These are phyloP conservation scores for Pseudomyrmex dendroicus DNA, from an alignment of 1,140 invertebrate genomes.

Conservation along the genomic window DNA sequence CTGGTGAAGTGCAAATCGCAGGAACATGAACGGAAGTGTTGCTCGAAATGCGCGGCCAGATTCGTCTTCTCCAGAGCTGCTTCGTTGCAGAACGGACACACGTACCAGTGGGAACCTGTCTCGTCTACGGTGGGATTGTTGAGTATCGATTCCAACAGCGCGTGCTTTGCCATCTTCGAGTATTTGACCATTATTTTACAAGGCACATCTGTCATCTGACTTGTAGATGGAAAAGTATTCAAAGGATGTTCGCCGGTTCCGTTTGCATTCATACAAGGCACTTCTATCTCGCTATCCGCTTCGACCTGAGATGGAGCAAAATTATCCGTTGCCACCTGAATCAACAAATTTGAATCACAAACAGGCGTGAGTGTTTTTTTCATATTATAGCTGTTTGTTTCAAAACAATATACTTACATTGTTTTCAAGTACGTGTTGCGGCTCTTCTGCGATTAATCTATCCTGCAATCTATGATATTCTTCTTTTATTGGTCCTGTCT, in stretches of 20 bases:
- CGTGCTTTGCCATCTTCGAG: conserved; percentile 77
- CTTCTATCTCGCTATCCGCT: conserved; percentile 63
- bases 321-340: conserved; percentile 64
- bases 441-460: conserved; percentile 70
- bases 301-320: conserved; percentile 64
- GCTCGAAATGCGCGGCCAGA: conserved; percentile 84
- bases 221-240: conserved; percentile 77
- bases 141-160: conserved; percentile 78
- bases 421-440: conserved; percentile 72
- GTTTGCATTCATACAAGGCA: conserved; percentile 57
- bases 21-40: conserved; percentile 84
- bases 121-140: conserved; percentile 81
- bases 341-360: not conserved
- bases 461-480: conserved; percentile 78
- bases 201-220: conserved; percentile 74
- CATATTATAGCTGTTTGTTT: not conserved
- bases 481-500: conserved; percentile 77
- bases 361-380: not conserved
- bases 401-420: conserved; percentile 69
- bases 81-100: conserved; percentile 86
- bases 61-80: conserved; percentile 82
- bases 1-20: conserved; percentile 84
- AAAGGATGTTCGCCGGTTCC: conserved; percentile 52
- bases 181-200: conserved; percentile 80
- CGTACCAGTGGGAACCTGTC: conserved; percentile 81